Base-by-base conservation (phyloP, 2,888 invertebrate species). In the Conus canariensis region DNA sequence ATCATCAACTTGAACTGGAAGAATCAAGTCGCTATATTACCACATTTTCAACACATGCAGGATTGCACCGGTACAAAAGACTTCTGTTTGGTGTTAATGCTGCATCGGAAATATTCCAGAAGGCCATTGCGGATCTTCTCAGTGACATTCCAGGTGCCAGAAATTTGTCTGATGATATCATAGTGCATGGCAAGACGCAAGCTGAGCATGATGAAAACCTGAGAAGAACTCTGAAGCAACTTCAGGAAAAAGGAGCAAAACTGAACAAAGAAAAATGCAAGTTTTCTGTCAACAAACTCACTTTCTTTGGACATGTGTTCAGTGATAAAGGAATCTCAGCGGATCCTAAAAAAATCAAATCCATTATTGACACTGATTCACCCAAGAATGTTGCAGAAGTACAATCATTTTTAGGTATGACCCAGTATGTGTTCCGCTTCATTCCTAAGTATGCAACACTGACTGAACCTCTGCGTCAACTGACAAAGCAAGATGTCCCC, bases 121-220 rank as follows among this genome's bases (percentile, higher is more conserved):
- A 45, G 45, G 94, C 93, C 3, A 90, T 97, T 67, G 95, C 91
- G 92, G 93, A 91, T 94, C 96, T 16, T 87, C 96, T 5, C 58
- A 90, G 30, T 83, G 93, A 92, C 10, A 95, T 95, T 56, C n/a
- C 95, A 80, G 96, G 96, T 0, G 94, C 93, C 8, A 90, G 95
- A 96, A 30, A 95, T 89, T 94, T 94, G 86, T 95, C 95, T 59
- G 96, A 96, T 93, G 96, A 96, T 92, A 96, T 96, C 45, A 45
- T 82, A 87, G 96, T 7, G 19, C 94, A 90, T 93, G 96, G 94
- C 0, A 91, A 91, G 88, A 91, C 87, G 30, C 91, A 92, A 88
- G 56, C 92, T 85, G 93, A 95, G 88, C 96, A 95, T 58, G 56
- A 83, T 58, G 58, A 6, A 6, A 83, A 16, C 22, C 19, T 83